phyloP scores from a whole-genome alignment of 2,113 vertebrate species.

The Chamaetylas fuelleborni region DNA sequence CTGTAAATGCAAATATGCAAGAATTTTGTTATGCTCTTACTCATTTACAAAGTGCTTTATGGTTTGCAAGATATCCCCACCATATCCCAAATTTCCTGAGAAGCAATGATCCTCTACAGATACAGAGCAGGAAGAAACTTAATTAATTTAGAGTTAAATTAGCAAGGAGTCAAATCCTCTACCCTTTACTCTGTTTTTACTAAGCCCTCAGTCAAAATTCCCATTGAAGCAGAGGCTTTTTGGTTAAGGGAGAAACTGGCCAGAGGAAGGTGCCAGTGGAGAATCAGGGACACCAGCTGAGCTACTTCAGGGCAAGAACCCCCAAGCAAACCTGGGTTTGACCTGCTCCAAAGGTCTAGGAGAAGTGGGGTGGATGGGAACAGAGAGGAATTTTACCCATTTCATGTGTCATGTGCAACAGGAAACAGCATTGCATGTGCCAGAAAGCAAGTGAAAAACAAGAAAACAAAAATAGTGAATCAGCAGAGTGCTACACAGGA shows the following conservation, averaged over 20 bases:
- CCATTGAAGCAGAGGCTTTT: background rate
- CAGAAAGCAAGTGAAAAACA: conserved; percentile 3
- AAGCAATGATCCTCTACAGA: background rate
- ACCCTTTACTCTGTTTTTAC: background rate
- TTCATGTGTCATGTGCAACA: background rate
- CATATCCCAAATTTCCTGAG: background rate
- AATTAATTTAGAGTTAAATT: background rate
- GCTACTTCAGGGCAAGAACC: background rate
- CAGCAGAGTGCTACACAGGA: background rate
- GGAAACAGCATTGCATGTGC: background rate
- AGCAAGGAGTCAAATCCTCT: background rate
- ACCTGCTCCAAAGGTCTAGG: background rate
- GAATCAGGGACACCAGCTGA: background rate
- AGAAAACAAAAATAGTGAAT: conserved; percentile 16
- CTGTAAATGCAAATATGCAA: background rate
- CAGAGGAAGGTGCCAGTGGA: background rate
- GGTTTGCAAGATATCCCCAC: background rate
- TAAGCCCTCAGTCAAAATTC: background rate
- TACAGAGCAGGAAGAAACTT: background rate
- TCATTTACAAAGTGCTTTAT: background rate
- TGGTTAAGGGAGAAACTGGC: background rate
- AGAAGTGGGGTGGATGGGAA: background rate
- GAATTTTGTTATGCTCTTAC: background rate
- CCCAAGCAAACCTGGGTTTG: background rate
- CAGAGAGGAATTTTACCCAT: background rate